Base-by-base conservation (phyloP, 2,113 vertebrate species). In the Spheniscus mendiculus region DNA sequence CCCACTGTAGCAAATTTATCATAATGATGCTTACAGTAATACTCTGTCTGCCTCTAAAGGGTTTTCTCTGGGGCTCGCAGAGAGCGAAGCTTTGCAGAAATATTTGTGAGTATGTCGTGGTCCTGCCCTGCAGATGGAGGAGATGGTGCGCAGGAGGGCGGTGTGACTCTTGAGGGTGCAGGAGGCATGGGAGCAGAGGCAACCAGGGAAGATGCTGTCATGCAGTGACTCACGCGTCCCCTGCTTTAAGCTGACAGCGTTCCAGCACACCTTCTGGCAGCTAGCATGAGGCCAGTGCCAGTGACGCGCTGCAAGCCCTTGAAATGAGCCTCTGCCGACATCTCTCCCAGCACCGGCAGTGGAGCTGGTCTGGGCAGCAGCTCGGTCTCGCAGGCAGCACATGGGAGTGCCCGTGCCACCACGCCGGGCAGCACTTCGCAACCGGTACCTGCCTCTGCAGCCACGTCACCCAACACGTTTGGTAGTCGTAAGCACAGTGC, bases 401-500 rank as follows among this genome's bases (percentile, higher is more conserved):
- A 4, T 8, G 30, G 47, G 36, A 32, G 36, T 26, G 47, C 47
- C 40, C 6, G 30, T 16, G 18, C 55, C 20, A 4, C 55, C 53
- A 6, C 1, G 15, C 27, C 1, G 36, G 36, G 40, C 71, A n/a
- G 52, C 76, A 40, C 58, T 19, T 11, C 4, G 7, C 36, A 32
- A 36, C 38, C 1, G 3, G 32, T 27, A 29, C 62, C 25, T 2
- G 1, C 61, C 78, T 30, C 63, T 47, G 34, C 5, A 1, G 40
- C 50, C 42, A 7, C 4, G 0, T 25, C 63, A n/a, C 42, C 63
- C 34, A 25, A 1, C 21, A 7, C 3, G 1, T 17, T 11, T 21
- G 13, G 22, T 9, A 10, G 26, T 19, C 3, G 15, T 53, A 44
- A 44, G 53, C 62, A 26, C 53, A 7, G 26, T 9, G 10, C 53